phyloP scores from a whole-genome alignment of 2,888 invertebrate genomes.

The Fragum whitleyi region DNA sequence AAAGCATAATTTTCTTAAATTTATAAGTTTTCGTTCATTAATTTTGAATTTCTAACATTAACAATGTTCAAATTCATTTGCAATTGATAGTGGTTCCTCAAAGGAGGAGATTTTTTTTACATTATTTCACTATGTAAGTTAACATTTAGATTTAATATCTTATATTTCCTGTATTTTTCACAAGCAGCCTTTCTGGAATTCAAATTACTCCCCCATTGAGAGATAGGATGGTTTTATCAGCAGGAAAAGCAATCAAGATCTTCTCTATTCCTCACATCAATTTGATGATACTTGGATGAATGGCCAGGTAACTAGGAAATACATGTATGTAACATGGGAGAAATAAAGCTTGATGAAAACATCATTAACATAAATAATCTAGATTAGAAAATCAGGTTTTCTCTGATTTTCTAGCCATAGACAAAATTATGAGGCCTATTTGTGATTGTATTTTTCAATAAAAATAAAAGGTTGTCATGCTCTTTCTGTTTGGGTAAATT shows the following conservation, averaged over 20 bases:
- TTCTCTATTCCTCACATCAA: neutral
- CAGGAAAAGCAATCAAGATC: constrained; percentile 4
- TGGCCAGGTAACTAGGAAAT: constrained; percentile 8
- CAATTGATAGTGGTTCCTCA: no score
- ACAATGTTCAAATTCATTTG: no score
- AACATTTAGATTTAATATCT: neutral
- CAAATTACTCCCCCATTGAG: neutral
- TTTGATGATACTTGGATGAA: constrained; percentile 15
- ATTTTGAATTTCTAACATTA: no score
- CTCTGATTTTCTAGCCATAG: no score
- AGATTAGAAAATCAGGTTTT: constrained; percentile 2
- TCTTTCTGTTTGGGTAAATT: no score
- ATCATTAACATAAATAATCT: constrained; percentile 10
- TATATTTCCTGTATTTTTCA: constrained; percentile 7
- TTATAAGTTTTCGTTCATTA: no score
- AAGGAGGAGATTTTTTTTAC: no score
- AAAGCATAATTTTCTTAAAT: no score
- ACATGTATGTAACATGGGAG: neutral
- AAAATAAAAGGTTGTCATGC: no score
- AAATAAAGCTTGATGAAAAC: constrained; percentile 21
- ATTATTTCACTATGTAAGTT: no score
- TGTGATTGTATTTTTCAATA: no score
- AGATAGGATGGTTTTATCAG: neutral
- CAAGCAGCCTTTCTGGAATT: neutral
- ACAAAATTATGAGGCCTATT: no score